Evolutionary conservation across 92 coral and sea anemone species (phyloP).

Genomic region (Montipora capitata): DNA sequence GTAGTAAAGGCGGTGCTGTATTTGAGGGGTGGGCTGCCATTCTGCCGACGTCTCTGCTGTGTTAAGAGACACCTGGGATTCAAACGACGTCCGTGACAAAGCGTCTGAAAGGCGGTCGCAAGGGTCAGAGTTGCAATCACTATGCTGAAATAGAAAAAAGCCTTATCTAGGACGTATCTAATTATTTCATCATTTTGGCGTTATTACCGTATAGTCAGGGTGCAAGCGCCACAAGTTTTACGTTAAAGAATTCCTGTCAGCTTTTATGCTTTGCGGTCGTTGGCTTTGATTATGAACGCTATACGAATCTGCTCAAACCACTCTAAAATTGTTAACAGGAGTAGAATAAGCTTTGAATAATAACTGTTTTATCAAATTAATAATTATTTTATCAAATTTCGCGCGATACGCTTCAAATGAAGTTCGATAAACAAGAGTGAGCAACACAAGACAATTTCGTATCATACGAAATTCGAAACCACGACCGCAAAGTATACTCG

Average conservation of each 20-base stretch:
- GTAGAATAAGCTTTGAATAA: conserved; percentile 30
- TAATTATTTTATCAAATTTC: conserved; percentile 15
- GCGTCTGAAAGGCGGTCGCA: conserved; percentile 17
- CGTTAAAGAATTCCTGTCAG: not conserved
- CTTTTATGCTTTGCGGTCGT: conserved; percentile 16
- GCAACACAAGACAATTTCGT: conserved; percentile 19
- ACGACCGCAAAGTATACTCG: conserved; percentile 26
- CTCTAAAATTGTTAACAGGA: conserved; percentile 30
- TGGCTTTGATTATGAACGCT: conserved; percentile 25
- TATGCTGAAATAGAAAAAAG: conserved; percentile 17
- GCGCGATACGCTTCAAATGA: conserved; percentile 7
- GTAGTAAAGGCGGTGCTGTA: conserved; percentile 46
- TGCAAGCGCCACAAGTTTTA: conserved; percentile 3
- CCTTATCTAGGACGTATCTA: not conserved
- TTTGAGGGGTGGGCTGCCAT: conserved; percentile 65
- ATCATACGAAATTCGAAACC: conserved; percentile 28
- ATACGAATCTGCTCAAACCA: conserved; percentile 30
- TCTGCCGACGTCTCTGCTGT: conserved; percentile 49
- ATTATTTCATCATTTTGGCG: not conserved
- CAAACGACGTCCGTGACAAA: conserved; percentile 30
- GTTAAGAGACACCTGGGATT: conserved; percentile 38
- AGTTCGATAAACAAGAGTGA: conserved; percentile 21
- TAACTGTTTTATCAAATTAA: conserved; percentile 14
- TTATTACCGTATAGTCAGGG: conserved; percentile 27
- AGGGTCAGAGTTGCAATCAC: conserved; percentile 6